Evolutionary conservation across 1,140 invertebrate species (phyloP).

Genomic region (Hermatobates lingyangjiaoensis): DNA sequence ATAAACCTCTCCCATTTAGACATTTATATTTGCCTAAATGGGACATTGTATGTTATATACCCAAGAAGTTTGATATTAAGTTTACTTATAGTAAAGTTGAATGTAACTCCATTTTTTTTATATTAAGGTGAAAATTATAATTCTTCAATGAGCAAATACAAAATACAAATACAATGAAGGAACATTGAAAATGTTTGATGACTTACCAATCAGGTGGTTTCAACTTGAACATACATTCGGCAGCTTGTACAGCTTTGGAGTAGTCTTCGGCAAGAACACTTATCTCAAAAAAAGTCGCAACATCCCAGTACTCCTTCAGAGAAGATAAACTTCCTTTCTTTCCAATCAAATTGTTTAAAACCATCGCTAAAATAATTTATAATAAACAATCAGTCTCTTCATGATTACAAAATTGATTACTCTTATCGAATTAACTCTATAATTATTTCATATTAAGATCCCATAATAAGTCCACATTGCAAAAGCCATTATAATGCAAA

Average conservation of each 20-base stretch:
- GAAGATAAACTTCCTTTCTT: constrained; percentile 88
- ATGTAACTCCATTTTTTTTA: no score
- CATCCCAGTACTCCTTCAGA: constrained; percentile 96
- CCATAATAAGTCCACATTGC: constrained; percentile 21
- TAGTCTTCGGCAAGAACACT: constrained; percentile 95
- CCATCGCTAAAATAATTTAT: constrained; percentile 43
- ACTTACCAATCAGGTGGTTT: constrained; percentile 89
- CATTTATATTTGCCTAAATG: no score
- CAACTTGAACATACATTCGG: constrained; percentile 96
- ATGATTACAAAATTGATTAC: neutral
- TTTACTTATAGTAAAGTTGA: no score
- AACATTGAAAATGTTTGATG: no score
- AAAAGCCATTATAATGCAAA: no score
- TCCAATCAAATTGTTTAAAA: constrained; percentile 92
- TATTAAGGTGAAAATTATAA: no score
- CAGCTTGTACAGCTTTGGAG: constrained; percentile 88
- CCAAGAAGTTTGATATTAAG: no score
- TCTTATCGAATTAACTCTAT: neutral
- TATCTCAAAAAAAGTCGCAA: constrained; percentile 98
- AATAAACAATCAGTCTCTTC: neutral
- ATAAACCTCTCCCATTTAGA: no score
- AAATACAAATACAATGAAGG: no score
- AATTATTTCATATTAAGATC: neutral
- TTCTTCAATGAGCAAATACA: no score
- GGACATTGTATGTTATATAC: no score